Evolutionary conservation across 2,113 vertebrate species (phyloP).

Genomic region (Mesitornis unicolor): DNA sequence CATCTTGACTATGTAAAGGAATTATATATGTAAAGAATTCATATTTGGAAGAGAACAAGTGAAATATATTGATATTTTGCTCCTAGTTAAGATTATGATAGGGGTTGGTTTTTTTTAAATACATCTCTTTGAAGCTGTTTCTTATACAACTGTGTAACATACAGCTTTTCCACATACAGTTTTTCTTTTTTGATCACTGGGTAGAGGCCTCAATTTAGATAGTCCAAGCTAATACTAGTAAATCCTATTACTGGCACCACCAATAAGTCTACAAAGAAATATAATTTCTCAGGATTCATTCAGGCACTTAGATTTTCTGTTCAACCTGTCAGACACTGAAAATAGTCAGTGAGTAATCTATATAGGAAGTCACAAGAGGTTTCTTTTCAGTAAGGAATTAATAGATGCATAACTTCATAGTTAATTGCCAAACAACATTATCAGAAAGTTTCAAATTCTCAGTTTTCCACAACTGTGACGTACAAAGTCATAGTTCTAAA

Average conservation of each 20-base stretch:
- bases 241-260: neutral
- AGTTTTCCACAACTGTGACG: neutral
- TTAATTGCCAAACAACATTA: neutral
- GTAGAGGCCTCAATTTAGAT: neutral
- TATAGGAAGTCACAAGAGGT: neutral
- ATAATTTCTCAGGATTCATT: neutral
- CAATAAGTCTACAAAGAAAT: neutral
- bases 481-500: neutral
- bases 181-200: neutral
- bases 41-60: neutral
- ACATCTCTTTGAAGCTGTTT: neutral
- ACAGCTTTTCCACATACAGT: neutral
- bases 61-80: neutral
- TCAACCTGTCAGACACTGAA: neutral
- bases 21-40: neutral
- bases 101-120: neutral
- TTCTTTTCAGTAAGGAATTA: neutral
- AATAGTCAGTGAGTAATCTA: neutral
- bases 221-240: neutral
- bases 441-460: neutral
- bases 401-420: neutral
- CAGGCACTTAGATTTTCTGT: neutral
- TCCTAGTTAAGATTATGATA: neutral
- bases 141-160: neutral
- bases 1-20: neutral